A percentile compares a stretch with the other conserved stretches of the same genome.
phyloP scores from a whole-genome alignment of 2,888 invertebrate genomes.

The Tetranychus piercei region DNA sequence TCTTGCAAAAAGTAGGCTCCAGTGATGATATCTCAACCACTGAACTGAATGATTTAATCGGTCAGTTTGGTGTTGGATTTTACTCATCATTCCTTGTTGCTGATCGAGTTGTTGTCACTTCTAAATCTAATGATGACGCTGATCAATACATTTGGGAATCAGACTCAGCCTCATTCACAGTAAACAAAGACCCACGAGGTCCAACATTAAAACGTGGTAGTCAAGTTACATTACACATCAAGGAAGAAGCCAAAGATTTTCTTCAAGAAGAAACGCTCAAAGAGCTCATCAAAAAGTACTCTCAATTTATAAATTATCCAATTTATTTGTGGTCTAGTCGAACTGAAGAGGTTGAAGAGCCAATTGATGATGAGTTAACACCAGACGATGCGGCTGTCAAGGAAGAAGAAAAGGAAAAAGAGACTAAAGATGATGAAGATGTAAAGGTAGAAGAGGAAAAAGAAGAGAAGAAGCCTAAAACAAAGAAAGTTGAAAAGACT shows the following conservation, averaged over 20 bases:
- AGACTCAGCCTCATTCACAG: constrained; percentile 70
- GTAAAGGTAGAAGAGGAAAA: constrained; percentile 42
- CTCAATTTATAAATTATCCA: constrained; percentile 98
- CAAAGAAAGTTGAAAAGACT: constrained; percentile 76
- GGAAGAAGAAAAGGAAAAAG: constrained; percentile 33
- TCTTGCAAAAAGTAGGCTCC: constrained; percentile 73
- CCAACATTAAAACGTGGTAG: constrained; percentile 75
- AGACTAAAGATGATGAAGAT: constrained; percentile 38
- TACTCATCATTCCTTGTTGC: constrained; percentile 95
- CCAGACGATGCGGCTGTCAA: constrained; percentile 41
- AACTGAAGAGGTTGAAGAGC: constrained; percentile 56
- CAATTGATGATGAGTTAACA: constrained; percentile 36
- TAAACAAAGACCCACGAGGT: constrained; percentile 83
- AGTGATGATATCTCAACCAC: constrained; percentile 32
- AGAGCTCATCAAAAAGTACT: constrained; percentile 84
- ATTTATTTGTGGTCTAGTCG: constrained; percentile 79
- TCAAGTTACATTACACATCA: constrained; percentile 67
- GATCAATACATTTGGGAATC: constrained; percentile 95
- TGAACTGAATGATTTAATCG: constrained; percentile 91
- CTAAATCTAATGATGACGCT: constrained; percentile 72
- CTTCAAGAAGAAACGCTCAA: constrained; percentile 76
- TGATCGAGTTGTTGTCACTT: constrained; percentile 81
- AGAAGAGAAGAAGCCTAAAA: constrained; percentile 49
- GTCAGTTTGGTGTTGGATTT: constrained; percentile 96
- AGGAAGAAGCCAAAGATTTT: constrained; percentile 92